Conservation (phyloP, 2,797 vertebrate species). For the Paratrypauchen microcephalus region DNA sequence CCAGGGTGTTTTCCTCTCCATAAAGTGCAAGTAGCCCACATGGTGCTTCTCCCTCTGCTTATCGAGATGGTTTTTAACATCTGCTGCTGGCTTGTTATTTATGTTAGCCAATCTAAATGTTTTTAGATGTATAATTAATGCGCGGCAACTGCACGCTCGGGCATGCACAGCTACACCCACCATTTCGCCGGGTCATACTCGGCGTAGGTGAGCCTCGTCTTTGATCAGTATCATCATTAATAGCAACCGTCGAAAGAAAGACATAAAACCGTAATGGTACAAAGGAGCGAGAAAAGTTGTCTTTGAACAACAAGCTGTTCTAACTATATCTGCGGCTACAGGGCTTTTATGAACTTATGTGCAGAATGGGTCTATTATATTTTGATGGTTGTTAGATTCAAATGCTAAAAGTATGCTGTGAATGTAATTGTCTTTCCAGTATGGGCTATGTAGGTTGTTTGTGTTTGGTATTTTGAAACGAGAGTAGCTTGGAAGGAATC, state of each 20-base stretch:
- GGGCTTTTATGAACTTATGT: constrained; percentile 23
- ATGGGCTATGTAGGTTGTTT: neutral
- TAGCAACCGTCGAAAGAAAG: constrained; percentile 37
- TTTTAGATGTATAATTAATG: constrained; percentile 75
- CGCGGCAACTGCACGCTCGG: constrained; percentile 52
- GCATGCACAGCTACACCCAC: constrained; percentile 30
- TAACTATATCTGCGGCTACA: constrained; percentile 2
- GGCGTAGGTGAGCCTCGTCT: constrained; percentile 65
- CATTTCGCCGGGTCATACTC: constrained; percentile 66
- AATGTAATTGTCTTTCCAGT: neutral
- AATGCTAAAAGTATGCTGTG: neutral
- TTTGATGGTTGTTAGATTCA: neutral
- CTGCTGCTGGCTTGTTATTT: constrained; percentile 66
- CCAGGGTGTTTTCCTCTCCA: constrained; percentile 22
- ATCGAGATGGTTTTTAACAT: constrained; percentile 51
- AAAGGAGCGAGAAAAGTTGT: constrained; percentile 29
- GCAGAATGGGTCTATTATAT: constrained; percentile 4
- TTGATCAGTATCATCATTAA: constrained; percentile 71
- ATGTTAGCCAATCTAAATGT: constrained; percentile 61
- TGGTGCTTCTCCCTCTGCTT: constrained; percentile 40
- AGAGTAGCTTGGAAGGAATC: neutral
- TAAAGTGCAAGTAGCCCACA: constrained; percentile 37
- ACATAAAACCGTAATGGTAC: constrained; percentile 28
- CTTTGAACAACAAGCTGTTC: constrained; percentile 30
- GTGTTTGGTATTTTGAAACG: neutral